Evolutionary conservation across 2,888 invertebrate species (phyloP), one percentile per base, ranked within the genome.

Genomic region (Hirtodrosophila alboralis): DNA sequence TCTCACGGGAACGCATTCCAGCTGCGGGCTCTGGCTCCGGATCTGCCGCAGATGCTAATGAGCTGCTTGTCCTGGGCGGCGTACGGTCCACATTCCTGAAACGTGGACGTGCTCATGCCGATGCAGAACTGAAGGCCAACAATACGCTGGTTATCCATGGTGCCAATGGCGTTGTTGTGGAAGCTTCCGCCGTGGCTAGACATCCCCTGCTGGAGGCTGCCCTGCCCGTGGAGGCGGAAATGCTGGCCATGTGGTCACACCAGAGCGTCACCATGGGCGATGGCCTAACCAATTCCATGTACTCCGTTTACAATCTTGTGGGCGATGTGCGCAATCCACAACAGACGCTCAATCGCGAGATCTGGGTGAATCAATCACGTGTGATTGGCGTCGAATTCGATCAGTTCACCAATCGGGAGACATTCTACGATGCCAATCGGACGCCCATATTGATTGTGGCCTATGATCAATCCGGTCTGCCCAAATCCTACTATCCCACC

Each of bases 301-400:
- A 95, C 62, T 96, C 96, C 4, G 93, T 94, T 0, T 96, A 96
- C 87, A 95, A 94, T 72, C 91, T 96, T 34, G 95, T 96, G 0
- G 96, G 96, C 2, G 96, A 96, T 88, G 96, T 96, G 1, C 93
- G 96, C 63, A 96, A 95, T 87, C 94, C 95, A 0, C 96, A 96
- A 81, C 96, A 96, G 90, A 96, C 96, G 1, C 91, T 96, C 1
- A 95, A 95, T 84, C 92, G 95, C 10, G 95, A 95, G 89, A 95
- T 95, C 74, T 94, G 96, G 96, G 96, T 98, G 4, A 98, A 98
- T 89, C 95, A 96, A 68, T 95, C 96, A 4, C 94, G 96, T 80
- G 94, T 97, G 0, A 92, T 98, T 27, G 96, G 97, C 10, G 95
- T 98, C 43, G 97, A 98, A 90, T 98, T 97, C 87, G 97, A 98